Evolutionary conservation across 1,140 invertebrate genomes (phyloP), one percentile per base, ranked within the genome.

Genomic region (Drepana arcuata): DNA sequence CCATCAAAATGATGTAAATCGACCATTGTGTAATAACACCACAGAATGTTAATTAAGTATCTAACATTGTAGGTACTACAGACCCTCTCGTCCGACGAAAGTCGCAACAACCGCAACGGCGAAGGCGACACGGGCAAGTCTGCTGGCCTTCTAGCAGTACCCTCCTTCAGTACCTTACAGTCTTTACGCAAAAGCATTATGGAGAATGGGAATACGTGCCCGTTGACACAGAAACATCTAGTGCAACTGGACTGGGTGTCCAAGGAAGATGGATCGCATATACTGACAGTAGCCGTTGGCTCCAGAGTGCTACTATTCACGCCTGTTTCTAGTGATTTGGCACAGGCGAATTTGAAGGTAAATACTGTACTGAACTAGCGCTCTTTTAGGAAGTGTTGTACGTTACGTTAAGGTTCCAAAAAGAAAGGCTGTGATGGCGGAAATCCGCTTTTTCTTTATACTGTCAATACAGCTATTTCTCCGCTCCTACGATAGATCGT

Each of bases 181-280:
- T 95, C 94, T 1, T 75, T 97, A 14, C 86, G 93, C 21, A 93
- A 10, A 10, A 94, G 92, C 14, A 96, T 96, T 2, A 92, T 93
- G 40, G 95, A 97, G 68, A 93, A 95, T 64, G 93, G 93, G 0
- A 95, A 95, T 62, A 95, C 94, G 0, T 95, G 93, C 61, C 92
- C 93, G 0, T 61, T 95, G 1, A 94, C 93, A 0, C 93, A 95
- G 61, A 95, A 95, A 75, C 92, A 94, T 75, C 73, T 94, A 2
- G 95, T 99, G 1, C 95, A 98, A 65, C 77, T 99, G 16, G 98
- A 99, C 83, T 99, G 98, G 98, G 97, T 99, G 2, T 98, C 97
- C 0, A 97, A 97, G 50, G 97, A 99, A 71, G 97, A 99, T 81
- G 98, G 98, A 1, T 96, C 95, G 0, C 97, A 99, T 80, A 96